Evolutionary conservation across 2,113 vertebrate genomes (phyloP).

Genomic region (Phylloscopus whistleri): DNA sequence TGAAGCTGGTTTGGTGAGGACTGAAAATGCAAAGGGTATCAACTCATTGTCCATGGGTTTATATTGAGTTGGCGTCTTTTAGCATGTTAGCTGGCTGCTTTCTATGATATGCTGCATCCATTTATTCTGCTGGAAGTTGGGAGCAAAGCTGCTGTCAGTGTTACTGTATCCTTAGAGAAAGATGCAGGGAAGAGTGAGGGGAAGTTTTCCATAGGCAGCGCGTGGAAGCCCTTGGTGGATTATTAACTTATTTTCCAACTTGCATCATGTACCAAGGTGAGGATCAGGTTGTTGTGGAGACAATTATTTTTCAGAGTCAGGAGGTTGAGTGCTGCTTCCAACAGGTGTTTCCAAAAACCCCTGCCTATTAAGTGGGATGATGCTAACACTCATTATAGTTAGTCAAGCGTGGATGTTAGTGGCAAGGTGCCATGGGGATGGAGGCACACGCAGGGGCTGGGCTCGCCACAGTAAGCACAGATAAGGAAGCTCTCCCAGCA

Average conservation of each 20-base stretch:
- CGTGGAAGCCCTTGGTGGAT: background rate
- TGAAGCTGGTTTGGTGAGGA: background rate
- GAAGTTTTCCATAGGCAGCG: accelerated
- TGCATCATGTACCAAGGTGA: accelerated
- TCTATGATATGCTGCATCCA: background rate
- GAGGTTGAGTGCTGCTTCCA: background rate
- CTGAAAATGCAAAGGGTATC: background rate
- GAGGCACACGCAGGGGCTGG: background rate
- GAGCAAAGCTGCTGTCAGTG: background rate
- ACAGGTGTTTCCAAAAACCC: background rate
- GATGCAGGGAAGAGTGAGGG: background rate
- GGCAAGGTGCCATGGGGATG: accelerated
- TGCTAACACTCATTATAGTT: background rate
- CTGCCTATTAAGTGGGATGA: background rate
- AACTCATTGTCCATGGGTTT: background rate
- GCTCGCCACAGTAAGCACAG: background rate
- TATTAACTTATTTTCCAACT: background rate
- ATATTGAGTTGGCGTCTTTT: background rate
- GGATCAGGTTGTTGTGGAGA: background rate
- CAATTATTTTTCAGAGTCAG: background rate
- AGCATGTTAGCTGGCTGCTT: background rate
- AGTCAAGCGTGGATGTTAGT: background rate
- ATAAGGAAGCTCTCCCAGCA: background rate
- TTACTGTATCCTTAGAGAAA: background rate
- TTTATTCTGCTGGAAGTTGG: background rate